Conservation (phyloP, 2,113 vertebrate species). For the rat (Rattus norvegicus) region DNA sequence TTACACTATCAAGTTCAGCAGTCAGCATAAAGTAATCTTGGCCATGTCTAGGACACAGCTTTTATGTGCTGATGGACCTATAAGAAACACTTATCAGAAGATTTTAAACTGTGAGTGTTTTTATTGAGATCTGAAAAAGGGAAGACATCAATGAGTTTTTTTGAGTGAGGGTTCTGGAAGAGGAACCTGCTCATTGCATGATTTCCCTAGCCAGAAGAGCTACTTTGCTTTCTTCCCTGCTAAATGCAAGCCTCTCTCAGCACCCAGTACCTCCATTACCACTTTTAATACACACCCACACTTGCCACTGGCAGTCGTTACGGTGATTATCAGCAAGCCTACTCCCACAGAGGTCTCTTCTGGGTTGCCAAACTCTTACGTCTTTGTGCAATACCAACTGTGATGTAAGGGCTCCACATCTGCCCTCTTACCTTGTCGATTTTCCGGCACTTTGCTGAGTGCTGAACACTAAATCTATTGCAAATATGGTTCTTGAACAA, state of each 20-base stretch:
- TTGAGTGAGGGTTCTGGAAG: neutral
- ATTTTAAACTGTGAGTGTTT: neutral
- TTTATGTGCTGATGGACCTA: neutral
- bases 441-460: neutral
- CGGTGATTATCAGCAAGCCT: neutral
- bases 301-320: neutral
- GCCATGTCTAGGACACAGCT: neutral
- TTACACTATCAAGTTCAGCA: neutral
- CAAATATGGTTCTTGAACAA: neutral
- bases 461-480: neutral
- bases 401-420: rapidly evolving
- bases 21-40: neutral
- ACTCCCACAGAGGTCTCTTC: neutral
- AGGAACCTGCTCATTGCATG: neutral
- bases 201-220: neutral
- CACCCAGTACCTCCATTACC: neutral
- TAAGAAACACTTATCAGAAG: neutral
- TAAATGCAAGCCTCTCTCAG: neutral
- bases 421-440: neutral
- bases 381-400: neutral
- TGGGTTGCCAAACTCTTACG: neutral
- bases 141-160: neutral
- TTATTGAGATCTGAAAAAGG: neutral
- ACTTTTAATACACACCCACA: neutral
- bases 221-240: neutral